Evolutionary conservation across 2,113 vertebrate species (phyloP).

Genomic region (Siniperca knerii): DNA sequence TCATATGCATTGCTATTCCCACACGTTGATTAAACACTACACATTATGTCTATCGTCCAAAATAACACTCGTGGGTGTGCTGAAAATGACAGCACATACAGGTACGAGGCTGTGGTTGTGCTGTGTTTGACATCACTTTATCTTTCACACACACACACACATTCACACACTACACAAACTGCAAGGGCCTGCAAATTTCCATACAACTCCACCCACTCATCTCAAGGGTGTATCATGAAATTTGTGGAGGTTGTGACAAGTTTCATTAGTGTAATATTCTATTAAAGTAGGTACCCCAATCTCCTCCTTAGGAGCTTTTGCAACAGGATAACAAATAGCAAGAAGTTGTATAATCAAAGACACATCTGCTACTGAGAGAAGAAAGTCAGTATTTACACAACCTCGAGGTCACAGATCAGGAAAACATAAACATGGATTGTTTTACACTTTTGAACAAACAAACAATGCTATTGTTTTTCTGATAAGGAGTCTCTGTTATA

Average conservation of each 20-base stretch:
- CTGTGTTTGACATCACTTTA: background rate
- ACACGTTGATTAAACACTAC: background rate
- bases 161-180: background rate
- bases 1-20: background rate
- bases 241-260: background rate
- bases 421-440: background rate
- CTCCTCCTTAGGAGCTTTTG: background rate
- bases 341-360: background rate
- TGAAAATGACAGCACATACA: background rate
- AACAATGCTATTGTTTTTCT: background rate
- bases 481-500: background rate
- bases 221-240: background rate
- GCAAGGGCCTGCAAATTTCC: background rate
- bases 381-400: constrained; percentile 12
- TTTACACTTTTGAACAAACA: background rate
- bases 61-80: background rate
- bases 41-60: background rate
- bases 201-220: background rate
- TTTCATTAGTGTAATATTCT: background rate
- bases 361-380: background rate
- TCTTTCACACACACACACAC: background rate
- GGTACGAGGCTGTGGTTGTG: background rate
- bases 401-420: constrained; percentile 5
- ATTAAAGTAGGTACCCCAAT: background rate
- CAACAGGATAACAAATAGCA: background rate